Base-by-base conservation (phyloP, 1,140 invertebrate species). In the Bombus waltoni region DNA sequence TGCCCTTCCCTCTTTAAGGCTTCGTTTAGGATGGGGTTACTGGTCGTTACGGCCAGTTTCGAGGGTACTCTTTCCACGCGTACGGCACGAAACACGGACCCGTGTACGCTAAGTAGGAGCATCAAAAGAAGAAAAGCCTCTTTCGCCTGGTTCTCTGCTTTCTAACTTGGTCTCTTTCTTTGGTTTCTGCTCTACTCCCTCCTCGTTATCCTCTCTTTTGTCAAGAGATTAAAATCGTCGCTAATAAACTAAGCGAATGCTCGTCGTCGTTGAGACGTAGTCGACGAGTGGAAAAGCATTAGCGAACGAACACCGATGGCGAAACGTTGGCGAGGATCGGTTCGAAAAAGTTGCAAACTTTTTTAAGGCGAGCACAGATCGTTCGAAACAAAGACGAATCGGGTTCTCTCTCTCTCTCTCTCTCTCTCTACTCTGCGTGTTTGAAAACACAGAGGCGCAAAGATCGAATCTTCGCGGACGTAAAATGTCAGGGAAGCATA, bases 1-100 rank as follows among this genome's bases (percentile, higher is more conserved):
- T 86, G 88, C 88, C 92, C 82, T 91, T 90, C 80, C 86, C 88
- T 85, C 92, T 92, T 93, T 93, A 93, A 93, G 93, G 93, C 92
- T 94, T 94, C 93, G 89, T 92, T 93, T 92, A 93, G 91, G 92
- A 93, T 92, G 93, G 92, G 91, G 91, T 93, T 93, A 93, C 87
- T 78, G 79, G 89, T 94, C 91, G 93, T 92, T 94, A 93, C 83
- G 89, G 90, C 86, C 89, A 92, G 88, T 90, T 91, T 91, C 83
- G 81, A 92, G 88, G 88, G 85, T 82, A 62, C 79, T 80, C 57
- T 83, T 74, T 82, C 66, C 68, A 71, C 65, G 82, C 73, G 44
- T 70, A 32, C 73, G 40, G 62, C 86, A 53, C 68, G 75, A 74
- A 78, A 79, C 75, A n/a, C 70, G 40, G 44, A 70, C 42, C 40